phyloP scores from a whole-genome alignment of 2,888 invertebrate species.

The Pseudococcus jackbeardsleyi region DNA sequence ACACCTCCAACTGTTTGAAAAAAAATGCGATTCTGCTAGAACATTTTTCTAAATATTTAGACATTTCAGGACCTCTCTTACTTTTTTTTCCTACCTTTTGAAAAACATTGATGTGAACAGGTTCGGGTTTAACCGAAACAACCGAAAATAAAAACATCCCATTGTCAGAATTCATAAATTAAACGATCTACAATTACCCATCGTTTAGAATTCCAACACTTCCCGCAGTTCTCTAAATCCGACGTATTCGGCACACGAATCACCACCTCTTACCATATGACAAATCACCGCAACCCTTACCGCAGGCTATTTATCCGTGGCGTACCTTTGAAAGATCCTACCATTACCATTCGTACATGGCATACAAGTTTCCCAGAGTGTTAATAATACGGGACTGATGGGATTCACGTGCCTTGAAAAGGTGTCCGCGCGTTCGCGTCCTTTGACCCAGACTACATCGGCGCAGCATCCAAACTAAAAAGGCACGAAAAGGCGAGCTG shows the following conservation, averaged over 20 bases:
- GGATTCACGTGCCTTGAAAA: constrained; percentile 12
- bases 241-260: not conserved
- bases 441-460: not conserved
- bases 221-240: not conserved
- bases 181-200: not conserved
- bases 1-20: no score
- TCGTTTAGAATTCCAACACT: not conserved
- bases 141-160: no score
- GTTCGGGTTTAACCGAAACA: no score
- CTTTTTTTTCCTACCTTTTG: no score
- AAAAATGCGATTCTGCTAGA: no score
- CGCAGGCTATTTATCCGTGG: not conserved
- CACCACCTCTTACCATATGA: not conserved
- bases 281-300: not conserved
- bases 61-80: no score
- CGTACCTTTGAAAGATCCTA: not conserved
- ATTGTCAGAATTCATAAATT: no score
- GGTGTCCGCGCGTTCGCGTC: constrained; percentile 12
- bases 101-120: no score
- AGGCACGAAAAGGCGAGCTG: not conserved
- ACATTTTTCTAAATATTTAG: no score
- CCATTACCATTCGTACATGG: not conserved
- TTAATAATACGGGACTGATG: not conserved
- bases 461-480: not conserved
- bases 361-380: constrained; percentile 7